Conservation (phyloP, 2,797 vertebrate species). For the Oreonectes daqikongensis region DNA sequence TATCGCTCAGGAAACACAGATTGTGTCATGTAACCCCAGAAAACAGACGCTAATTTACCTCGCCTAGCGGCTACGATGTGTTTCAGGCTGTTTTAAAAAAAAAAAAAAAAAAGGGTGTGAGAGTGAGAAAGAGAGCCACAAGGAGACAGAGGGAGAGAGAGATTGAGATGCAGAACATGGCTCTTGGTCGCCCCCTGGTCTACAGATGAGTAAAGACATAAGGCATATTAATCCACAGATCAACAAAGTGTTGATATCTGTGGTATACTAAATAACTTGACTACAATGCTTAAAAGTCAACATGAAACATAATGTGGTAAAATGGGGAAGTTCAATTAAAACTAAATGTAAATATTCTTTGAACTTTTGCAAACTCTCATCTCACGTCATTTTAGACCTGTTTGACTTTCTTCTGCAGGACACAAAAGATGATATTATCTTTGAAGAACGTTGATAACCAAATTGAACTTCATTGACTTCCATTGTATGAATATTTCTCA, state of each 20-base stretch:
- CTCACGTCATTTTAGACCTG: too few species aligned
- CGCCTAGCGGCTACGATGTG: slow-evolving; percentile 68
- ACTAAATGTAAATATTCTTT: too few species aligned
- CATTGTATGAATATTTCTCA: too few species aligned
- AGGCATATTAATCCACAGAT: neutral
- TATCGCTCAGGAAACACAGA: slow-evolving; percentile 54
- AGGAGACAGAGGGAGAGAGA: slow-evolving; percentile 26
- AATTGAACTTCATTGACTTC: too few species aligned
- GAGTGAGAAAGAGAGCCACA: slow-evolving; percentile 4
- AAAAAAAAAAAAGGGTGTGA: slow-evolving; percentile 17
- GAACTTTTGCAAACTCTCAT: too few species aligned
- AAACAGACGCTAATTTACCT: slow-evolving; percentile 76
- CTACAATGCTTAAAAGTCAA: too few species aligned
- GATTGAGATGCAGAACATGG: slow-evolving; percentile 44
- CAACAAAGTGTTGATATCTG: neutral
- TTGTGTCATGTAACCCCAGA: slow-evolving; percentile 67
- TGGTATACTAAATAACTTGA: neutral
- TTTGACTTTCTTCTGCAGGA: too few species aligned
- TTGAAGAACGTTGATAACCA: too few species aligned
- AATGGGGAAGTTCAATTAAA: too few species aligned
- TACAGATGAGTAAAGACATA: neutral
- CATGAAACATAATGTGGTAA: too few species aligned
- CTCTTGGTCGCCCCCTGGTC: slow-evolving; percentile 70
- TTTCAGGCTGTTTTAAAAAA: slow-evolving; percentile 54
- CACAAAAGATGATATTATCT: too few species aligned